phyloP scores from a whole-genome alignment of 2,797 vertebrate species.

The Sparus aurata region DNA sequence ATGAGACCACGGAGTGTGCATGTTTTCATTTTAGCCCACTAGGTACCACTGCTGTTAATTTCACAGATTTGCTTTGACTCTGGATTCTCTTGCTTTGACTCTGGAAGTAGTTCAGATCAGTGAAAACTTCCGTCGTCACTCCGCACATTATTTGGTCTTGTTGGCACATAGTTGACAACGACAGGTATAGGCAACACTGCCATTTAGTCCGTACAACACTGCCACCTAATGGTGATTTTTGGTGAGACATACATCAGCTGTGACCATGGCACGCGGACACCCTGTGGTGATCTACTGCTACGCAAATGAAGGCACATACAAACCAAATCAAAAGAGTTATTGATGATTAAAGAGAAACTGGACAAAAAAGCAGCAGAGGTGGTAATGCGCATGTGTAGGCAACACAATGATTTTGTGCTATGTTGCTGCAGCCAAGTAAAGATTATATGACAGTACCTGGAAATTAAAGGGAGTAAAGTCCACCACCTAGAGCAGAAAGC shows the following conservation, averaged over 20 bases:
- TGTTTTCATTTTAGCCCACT: not conserved
- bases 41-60: not conserved
- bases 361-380: conserved; percentile 12
- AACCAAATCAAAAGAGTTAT: not conserved
- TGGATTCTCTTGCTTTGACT: not conserved
- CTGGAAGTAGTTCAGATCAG: not conserved
- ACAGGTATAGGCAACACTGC: not conserved
- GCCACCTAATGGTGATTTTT: conserved; percentile 59
- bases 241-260: conserved; percentile 12
- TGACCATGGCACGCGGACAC: conserved; percentile 41
- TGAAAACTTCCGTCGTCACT: not conserved
- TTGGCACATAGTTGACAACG: not conserved
- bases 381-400: conserved; percentile 1
- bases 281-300: conserved; percentile 53
- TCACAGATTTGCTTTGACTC: conserved; percentile 6
- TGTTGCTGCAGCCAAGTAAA: conserved; percentile 22
- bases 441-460: conserved; percentile 79
- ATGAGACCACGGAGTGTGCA: not conserved
- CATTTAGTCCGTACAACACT: conserved; percentile 40
- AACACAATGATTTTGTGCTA: not conserved
- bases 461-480: conserved; percentile 89
- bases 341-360: not conserved
- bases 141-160: not conserved
- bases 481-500: conserved; percentile 81
- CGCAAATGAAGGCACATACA: conserved; percentile 1